phyloP scores from a whole-genome alignment of 2,888 invertebrate species.

The Dioctria rufipes region DNA sequence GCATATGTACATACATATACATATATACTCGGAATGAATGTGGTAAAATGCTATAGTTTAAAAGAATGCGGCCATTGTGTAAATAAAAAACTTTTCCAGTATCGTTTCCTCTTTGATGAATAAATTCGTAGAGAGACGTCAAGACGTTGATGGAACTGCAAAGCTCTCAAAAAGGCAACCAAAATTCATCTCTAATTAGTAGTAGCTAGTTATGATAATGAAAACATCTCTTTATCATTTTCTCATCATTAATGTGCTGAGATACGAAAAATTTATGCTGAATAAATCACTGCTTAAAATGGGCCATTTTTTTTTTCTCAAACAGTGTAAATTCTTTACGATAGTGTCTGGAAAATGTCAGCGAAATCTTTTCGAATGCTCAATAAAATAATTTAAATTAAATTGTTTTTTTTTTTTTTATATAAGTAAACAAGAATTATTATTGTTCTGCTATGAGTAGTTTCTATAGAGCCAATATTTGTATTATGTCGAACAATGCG shows the following conservation, averaged over 20 bases:
- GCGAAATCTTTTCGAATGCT: slow-evolving; percentile 16
- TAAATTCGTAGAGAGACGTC: background rate
- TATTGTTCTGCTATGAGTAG: too few species aligned
- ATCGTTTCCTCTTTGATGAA: background rate
- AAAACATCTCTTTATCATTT: too few species aligned
- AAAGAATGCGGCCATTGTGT: slow-evolving; percentile 8
- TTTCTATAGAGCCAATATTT: too few species aligned
- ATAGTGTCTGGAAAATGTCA: slow-evolving; percentile 18
- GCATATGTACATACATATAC: too few species aligned
- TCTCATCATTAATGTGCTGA: too few species aligned
- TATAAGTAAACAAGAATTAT: too few species aligned
- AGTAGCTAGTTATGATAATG: too few species aligned
- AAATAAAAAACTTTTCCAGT: background rate
- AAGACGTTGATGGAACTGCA: too few species aligned
- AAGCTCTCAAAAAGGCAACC: too few species aligned
- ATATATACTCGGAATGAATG: background rate
- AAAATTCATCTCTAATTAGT: too few species aligned
- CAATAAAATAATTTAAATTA: background rate
- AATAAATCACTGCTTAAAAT: slow-evolving; percentile 2
- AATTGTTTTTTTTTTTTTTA: too few species aligned
- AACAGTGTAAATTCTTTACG: background rate
- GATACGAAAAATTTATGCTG: slow-evolving; percentile 24
- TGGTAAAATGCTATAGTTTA: background rate
- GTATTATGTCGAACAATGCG: too few species aligned
- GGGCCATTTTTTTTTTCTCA: slow-evolving; percentile 14